Evolutionary conservation across 2,888 invertebrate species (phyloP), one percentile per base, ranked within the genome.

Genomic region (Tetanocera ferruginea): DNA sequence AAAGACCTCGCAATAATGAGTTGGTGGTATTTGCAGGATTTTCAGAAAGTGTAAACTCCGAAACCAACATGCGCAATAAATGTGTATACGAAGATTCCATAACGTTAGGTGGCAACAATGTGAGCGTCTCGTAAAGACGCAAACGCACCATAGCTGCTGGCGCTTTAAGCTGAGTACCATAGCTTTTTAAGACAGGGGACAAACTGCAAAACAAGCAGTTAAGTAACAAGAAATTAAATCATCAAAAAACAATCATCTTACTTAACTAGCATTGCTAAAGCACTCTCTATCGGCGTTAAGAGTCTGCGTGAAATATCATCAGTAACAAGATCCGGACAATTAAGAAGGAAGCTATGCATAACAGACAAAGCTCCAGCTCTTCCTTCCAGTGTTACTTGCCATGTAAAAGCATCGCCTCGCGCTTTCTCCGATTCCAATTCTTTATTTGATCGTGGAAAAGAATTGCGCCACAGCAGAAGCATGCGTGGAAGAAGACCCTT

Each of bases 361-460:
- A 98, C 97, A 62, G 98, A 97, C 14, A 99, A 90, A 1, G 99
- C 99, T 0, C 99, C 99, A 4, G 98, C 97, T 62, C 99, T 93
- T 3, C 98, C 98, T 90, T 99, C 98, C 76, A 99, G 90, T 0
- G 98, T 98, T 60, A 99, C 95, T 92, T 97, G 97, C 99, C 99
- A 99, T n/a, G 99, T 99, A 88, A 99, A 98, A 0, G 98, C 96
- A 91, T 99, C 99, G 8, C 98, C 95, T 85, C 99, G 92, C 19
- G 96, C 94, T 85, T 98, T 98, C 90, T 99, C 99, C 0, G 98
- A 97, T 88, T 99, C 99, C 19, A 99, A 91, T 89, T 99, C 99
- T 87, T 99, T 98, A 55, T 94, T 94, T 0, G 98, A 98, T 70
- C 98, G 93, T 0, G 99, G 99, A 90, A 99, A 99, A 34, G 98